phyloP scores from a whole-genome alignment of 1,140 invertebrate genomes.

The Drosophila arizonae region DNA sequence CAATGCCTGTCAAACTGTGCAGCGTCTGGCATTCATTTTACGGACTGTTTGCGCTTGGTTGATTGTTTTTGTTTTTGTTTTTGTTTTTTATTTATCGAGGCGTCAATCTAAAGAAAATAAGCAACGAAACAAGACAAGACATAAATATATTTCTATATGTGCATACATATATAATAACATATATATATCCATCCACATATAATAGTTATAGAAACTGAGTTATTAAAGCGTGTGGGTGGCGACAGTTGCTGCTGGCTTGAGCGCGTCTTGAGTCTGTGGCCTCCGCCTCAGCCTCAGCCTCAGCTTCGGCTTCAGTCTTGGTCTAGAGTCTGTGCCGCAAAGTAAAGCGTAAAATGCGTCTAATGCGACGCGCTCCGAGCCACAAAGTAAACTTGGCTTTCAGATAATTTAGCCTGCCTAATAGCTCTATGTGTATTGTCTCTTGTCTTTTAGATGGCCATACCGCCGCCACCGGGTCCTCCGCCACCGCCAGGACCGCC shows the following conservation, averaged over 20 bases:
- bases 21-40: slow-evolving; percentile 36
- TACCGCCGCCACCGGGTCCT: slow-evolving; percentile 85
- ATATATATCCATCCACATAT: no score
- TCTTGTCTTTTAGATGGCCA: slow-evolving; percentile 81
- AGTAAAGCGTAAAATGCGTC: slow-evolving; percentile 39
- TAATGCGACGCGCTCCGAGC: slow-evolving; percentile 44
- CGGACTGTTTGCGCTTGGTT: slow-evolving; percentile 41
- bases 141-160: slow-evolving; percentile 11
- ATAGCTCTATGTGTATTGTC: neutral
- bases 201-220: slow-evolving; percentile 68
- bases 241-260: slow-evolving; percentile 47
- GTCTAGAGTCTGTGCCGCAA: slow-evolving; percentile 53
- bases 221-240: slow-evolving; percentile 63
- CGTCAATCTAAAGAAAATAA: slow-evolving; percentile 57
- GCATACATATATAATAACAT: no score
- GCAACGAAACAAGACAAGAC: slow-evolving; percentile 20
- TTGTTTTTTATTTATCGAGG: slow-evolving; percentile 60
- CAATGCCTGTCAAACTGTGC: slow-evolving; percentile 36
- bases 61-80: neutral
- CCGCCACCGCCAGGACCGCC: slow-evolving; percentile 87
- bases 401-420: no score
- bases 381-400: slow-evolving; percentile 42
- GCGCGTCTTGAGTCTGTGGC: slow-evolving; percentile 11
- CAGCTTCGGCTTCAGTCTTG: slow-evolving; percentile 32
- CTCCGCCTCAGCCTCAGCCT: slow-evolving; percentile 25